Conservation (phyloP, 2,797 vertebrate species). For the Yasuhikotakia modesta region DNA sequence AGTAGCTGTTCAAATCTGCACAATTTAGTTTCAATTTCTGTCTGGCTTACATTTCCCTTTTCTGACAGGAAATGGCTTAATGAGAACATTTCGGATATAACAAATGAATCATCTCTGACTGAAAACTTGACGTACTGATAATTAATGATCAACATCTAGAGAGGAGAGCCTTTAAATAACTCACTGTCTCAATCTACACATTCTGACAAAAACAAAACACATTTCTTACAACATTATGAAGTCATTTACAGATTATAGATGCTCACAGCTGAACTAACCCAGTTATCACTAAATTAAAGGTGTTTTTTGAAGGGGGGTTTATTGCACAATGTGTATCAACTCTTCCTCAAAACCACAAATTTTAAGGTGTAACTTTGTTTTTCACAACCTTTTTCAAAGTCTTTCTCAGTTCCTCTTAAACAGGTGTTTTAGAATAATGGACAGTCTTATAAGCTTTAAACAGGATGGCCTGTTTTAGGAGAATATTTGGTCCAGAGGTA, state of each 20-base stretch:
- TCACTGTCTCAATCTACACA: slow-evolving; percentile 14
- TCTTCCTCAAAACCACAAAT: background rate
- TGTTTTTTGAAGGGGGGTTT: background rate
- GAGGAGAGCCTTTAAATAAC: slow-evolving; percentile 33
- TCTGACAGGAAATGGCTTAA: slow-evolving; percentile 22
- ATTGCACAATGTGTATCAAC: background rate
- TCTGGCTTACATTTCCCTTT: slow-evolving; percentile 52
- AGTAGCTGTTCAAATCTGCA: slow-evolving; percentile 68
- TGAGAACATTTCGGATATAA: slow-evolving; percentile 43
- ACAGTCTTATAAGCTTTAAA: background rate
- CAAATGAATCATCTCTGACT: slow-evolving; percentile 43
- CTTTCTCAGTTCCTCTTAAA: slow-evolving; percentile 9
- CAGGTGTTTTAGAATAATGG: background rate
- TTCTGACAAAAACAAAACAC: slow-evolving; percentile 23
- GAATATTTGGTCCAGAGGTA: background rate
- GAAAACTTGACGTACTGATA: slow-evolving; percentile 33
- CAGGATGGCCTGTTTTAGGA: background rate
- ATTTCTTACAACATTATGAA: slow-evolving; percentile 1
- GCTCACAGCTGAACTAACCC: background rate
- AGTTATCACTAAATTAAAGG: background rate
- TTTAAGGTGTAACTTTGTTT: background rate
- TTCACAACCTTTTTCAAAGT: background rate
- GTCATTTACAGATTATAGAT: background rate
- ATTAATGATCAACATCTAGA: slow-evolving; percentile 38
- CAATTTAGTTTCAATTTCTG: slow-evolving; percentile 68